Evolutionary conservation across 2,113 vertebrate genomes (phyloP).

Genomic region (Ctenomys sociabilis): DNA sequence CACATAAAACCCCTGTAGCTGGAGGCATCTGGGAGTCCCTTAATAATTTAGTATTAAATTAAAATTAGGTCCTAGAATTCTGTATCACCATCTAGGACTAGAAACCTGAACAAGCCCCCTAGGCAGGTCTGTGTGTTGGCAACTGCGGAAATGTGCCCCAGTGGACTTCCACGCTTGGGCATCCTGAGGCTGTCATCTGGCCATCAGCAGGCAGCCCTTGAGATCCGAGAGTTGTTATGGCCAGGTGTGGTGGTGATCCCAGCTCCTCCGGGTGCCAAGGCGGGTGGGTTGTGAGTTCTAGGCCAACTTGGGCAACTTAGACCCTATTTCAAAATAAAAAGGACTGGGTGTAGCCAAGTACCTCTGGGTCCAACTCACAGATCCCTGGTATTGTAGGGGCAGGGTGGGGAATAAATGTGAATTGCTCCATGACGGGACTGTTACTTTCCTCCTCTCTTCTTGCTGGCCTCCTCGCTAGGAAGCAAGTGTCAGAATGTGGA

Average conservation of each 20-base stretch:
- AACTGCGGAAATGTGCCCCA: fast-evolving
- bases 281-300: not conserved
- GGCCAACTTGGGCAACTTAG: not conserved
- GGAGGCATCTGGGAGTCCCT: not conserved
- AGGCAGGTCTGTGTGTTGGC: not conserved
- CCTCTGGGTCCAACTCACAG: not conserved
- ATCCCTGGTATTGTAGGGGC: not conserved
- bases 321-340: not conserved
- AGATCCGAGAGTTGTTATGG: not conserved
- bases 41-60: not conserved
- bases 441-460: fast-evolving
- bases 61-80: not conserved
- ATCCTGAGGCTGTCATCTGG: not conserved
- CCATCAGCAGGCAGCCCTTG: too few species aligned
- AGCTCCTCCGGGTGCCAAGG: not conserved
- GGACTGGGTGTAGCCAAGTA: not conserved
- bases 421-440: fast-evolving
- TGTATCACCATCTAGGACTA: not conserved
- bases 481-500: not conserved
- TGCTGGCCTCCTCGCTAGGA: not conserved
- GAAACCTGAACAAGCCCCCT: fast-evolving
- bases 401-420: too few species aligned
- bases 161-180: fast-evolving
- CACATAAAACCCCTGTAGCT: not conserved
- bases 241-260: not conserved